Conservation (phyloP, 2,888 invertebrate species). For the Eustalomyia histrio region DNA sequence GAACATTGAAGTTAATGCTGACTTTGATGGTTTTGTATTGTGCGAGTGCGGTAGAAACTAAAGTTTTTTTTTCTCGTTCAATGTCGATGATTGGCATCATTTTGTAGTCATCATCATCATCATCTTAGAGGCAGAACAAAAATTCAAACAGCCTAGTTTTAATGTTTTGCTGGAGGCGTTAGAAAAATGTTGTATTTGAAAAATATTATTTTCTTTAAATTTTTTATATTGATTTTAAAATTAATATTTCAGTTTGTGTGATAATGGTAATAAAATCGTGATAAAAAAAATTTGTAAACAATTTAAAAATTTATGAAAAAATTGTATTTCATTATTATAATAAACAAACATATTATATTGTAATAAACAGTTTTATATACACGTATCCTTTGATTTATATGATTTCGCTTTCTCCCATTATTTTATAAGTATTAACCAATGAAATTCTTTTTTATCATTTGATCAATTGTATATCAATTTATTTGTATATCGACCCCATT, state of each 20-base stretch:
- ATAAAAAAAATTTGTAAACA: too few species aligned
- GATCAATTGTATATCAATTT: too few species aligned
- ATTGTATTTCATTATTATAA: too few species aligned
- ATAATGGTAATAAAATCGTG: slow-evolving; percentile 1
- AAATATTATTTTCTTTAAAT: slow-evolving; percentile 12
- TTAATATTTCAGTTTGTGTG: slow-evolving; percentile 21
- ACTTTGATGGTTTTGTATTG: slow-evolving; percentile 41
- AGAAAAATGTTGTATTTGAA: slow-evolving; percentile 7
- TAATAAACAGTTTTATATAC: too few species aligned
- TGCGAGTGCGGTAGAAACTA: slow-evolving; percentile 19
- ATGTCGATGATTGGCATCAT: slow-evolving; percentile 38
- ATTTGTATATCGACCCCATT: too few species aligned
- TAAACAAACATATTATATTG: too few species aligned
- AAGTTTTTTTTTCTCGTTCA: slow-evolving; percentile 14
- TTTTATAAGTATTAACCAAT: too few species aligned
- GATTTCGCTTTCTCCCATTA: too few species aligned
- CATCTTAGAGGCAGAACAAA: not conserved
- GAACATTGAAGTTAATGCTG: slow-evolving; percentile 46
- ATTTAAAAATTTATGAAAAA: not conserved
- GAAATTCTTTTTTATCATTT: too few species aligned
- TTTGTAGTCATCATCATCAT: slow-evolving; percentile 12
- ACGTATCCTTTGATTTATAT: too few species aligned
- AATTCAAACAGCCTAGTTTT: not conserved
- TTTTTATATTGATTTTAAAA: slow-evolving; percentile 32
- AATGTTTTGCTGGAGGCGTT: not conserved